A percentile compares a stretch with the other conserved stretches of the same genome.
phyloP scores from a whole-genome alignment of 2,888 invertebrate genomes.

The Lochmaea capreae region DNA sequence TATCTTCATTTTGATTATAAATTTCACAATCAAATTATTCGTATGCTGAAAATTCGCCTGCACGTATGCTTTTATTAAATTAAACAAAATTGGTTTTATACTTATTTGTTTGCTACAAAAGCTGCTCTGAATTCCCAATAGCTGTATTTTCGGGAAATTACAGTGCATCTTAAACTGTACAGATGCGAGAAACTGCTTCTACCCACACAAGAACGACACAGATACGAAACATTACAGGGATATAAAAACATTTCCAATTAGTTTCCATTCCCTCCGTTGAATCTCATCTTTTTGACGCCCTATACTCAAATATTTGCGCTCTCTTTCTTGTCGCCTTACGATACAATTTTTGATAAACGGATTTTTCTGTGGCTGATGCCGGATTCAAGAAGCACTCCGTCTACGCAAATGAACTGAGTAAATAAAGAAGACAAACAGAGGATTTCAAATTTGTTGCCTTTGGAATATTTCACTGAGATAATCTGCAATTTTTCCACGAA shows the following conservation, averaged over 20 bases:
- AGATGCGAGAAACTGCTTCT: no score
- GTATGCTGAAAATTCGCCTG: no score
- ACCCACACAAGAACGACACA: no score
- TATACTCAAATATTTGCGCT: slow-evolving; percentile 26
- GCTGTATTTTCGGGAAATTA: no score
- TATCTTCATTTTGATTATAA: no score
- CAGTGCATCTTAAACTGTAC: no score
- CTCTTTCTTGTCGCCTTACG: slow-evolving; percentile 22
- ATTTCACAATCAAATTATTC: no score
- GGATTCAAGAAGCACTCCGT: slow-evolving; percentile 32
- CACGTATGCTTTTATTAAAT: no score
- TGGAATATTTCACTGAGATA: slow-evolving; percentile 59
- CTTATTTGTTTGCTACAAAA: no score
- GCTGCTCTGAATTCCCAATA: no score
- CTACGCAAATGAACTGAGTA: slow-evolving; percentile 48
- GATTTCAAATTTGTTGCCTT: slow-evolving; percentile 60
- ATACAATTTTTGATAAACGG: slow-evolving; percentile 33
- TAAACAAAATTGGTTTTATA: no score
- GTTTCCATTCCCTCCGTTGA: neutral
- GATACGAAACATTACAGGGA: neutral
- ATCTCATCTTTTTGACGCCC: slow-evolving; percentile 11
- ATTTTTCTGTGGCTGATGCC: slow-evolving; percentile 29
- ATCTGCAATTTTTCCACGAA: slow-evolving; percentile 60
- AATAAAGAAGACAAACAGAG: slow-evolving; percentile 59
- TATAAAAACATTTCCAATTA: neutral